These are phyloP conservation scores for Leptarthrus brevirostris DNA, from an alignment of 2,888 invertebrate genomes.

Conservation along the genomic window DNA sequence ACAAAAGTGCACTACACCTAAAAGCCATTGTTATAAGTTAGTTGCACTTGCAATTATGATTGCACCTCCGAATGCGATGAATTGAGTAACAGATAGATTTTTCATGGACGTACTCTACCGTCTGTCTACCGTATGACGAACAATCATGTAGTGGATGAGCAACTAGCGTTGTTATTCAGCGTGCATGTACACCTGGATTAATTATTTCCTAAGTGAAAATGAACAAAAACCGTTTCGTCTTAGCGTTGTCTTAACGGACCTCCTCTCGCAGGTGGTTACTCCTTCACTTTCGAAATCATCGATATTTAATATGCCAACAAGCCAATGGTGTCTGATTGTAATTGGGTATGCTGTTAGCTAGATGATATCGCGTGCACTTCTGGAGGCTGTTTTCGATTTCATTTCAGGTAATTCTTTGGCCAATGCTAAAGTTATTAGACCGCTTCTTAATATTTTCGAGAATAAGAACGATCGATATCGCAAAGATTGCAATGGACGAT, in stretches of 20 bases:
- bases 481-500: background rate
- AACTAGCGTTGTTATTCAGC: constrained; percentile 1
- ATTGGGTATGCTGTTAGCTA: background rate
- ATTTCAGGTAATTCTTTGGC: constrained; percentile 27
- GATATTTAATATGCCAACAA: constrained; percentile 37
- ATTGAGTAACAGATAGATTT: constrained; percentile 45
- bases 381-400: constrained; percentile 47
- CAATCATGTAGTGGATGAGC: background rate
- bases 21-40: constrained; percentile 36
- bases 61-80: constrained; percentile 35
- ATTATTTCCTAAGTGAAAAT: constrained; percentile 51
- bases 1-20: background rate
- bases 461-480: constrained; percentile 46
- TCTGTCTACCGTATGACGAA: constrained; percentile 3
- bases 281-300: constrained; percentile 50
- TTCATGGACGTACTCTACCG: constrained; percentile 34
- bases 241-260: background rate
- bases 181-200: constrained; percentile 37
- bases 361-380: constrained; percentile 26
- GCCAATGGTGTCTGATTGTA: constrained; percentile 9
- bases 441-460: constrained; percentile 35
- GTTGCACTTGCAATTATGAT: constrained; percentile 48
- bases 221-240: constrained; percentile 25
- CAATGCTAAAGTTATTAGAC: constrained; percentile 49
- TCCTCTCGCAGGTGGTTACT: constrained; percentile 41